Evolutionary conservation across 2,888 invertebrate species (phyloP).

Genomic region (Nowickia ferox): DNA sequence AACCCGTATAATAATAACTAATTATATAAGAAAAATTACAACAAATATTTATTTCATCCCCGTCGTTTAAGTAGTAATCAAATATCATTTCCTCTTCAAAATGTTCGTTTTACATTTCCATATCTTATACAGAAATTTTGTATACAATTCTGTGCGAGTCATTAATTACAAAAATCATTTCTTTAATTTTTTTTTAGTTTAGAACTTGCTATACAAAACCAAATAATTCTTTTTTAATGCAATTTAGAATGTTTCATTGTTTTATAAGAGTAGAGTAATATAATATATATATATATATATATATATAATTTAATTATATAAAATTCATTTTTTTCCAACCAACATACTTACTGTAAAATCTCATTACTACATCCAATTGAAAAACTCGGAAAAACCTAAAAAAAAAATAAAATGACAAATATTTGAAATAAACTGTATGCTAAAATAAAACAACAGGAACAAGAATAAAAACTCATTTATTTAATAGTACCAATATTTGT

Average conservation of each 20-base stretch:
- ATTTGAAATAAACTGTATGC: slow-evolving; percentile 59
- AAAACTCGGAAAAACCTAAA: slow-evolving; percentile 41
- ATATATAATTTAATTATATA: slow-evolving; percentile 58
- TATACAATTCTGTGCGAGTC: slow-evolving; percentile 33
- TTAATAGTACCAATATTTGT: slow-evolving; percentile 71
- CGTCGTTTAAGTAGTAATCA: slow-evolving; percentile 35
- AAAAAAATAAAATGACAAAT: slow-evolving; percentile 53
- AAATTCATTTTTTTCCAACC: slow-evolving; percentile 20
- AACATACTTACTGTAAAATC: slow-evolving; percentile 61
- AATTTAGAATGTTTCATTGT: slow-evolving; percentile 65
- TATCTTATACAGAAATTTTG: slow-evolving; percentile 23
- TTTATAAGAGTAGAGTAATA: slow-evolving; percentile 40
- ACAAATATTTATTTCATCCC: slow-evolving; percentile 57
- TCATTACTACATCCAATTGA: slow-evolving; percentile 54
- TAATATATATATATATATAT: not conserved
- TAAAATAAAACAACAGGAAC: slow-evolving; percentile 53
- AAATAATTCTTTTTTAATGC: slow-evolving; percentile 36
- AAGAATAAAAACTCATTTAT: slow-evolving; percentile 67
- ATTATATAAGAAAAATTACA: slow-evolving; percentile 54
- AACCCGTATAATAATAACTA: slow-evolving; percentile 54
- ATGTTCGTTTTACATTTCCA: slow-evolving; percentile 37
- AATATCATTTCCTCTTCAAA: slow-evolving; percentile 1
- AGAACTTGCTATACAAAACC: slow-evolving; percentile 9
- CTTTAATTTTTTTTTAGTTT: slow-evolving; percentile 15
- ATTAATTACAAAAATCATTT: slow-evolving; percentile 11